Evolutionary conservation across 2,797 vertebrate genomes (phyloP).

Genomic region (Menidia menidia): DNA sequence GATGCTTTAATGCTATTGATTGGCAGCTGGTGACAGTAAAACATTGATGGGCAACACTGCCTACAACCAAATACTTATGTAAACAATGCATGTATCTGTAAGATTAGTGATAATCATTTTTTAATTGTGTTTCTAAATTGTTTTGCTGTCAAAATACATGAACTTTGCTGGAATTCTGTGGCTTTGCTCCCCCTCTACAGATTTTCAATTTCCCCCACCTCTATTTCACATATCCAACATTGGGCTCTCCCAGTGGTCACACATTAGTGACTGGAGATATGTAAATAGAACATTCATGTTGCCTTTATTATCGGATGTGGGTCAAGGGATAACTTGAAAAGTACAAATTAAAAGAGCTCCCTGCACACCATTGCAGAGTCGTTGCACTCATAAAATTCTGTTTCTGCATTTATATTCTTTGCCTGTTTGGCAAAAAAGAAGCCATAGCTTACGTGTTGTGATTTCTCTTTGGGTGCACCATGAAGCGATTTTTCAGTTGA

Average conservation of each 20-base stretch:
- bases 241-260: conserved; percentile 70
- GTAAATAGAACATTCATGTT: conserved; percentile 80
- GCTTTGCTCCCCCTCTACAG: conserved; percentile 32
- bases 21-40: too few relatives aligned
- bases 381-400: conserved; percentile 54
- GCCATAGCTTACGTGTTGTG: conserved; percentile 37
- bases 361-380: conserved; percentile 59
- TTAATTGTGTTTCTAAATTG: too few relatives aligned
- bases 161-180: too few relatives aligned
- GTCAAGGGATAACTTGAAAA: conserved; percentile 79
- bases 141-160: too few relatives aligned
- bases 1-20: too few relatives aligned
- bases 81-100: too few relatives aligned
- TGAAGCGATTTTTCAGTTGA: conserved; percentile 29
- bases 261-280: conserved; percentile 79
- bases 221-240: conserved; percentile 47
- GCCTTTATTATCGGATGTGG: conserved; percentile 81
- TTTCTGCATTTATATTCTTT: conserved; percentile 41
- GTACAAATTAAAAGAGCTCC: conserved; percentile 77
- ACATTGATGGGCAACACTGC: too few relatives aligned
- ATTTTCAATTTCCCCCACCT: too few relatives aligned
- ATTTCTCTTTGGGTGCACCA: conserved; percentile 35
- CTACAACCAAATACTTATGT: too few relatives aligned
- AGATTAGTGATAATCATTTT: too few relatives aligned
- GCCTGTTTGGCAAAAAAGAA: conserved; percentile 43